Conservation (phyloP, 1,140 invertebrate species). For the Monochamus saltuarius region DNA sequence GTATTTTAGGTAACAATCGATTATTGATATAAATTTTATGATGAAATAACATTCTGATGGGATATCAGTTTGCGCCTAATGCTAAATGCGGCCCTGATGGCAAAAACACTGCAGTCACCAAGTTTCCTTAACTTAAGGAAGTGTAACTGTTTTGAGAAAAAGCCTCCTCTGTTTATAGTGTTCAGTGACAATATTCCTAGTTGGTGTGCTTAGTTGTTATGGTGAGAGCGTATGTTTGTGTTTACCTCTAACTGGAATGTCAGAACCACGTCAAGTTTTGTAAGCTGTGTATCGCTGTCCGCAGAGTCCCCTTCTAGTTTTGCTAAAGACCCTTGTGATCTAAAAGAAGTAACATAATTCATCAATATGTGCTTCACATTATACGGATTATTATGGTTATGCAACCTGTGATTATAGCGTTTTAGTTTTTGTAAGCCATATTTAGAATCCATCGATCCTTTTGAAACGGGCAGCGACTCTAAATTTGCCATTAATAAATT, state of each 20-base stretch:
- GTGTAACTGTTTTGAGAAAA: too few relatives aligned
- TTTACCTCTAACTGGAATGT: constrained; percentile 93
- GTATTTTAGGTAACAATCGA: too few relatives aligned
- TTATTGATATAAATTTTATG: too few relatives aligned
- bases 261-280: constrained; percentile 95
- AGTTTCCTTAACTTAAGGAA: too few relatives aligned
- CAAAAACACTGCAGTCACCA: too few relatives aligned
- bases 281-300: constrained; percentile 86
- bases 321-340: constrained; percentile 88
- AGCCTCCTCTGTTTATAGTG: too few relatives aligned
- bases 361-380: constrained; percentile 54
- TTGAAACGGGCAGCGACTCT: constrained; percentile 97
- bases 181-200: too few relatives aligned
- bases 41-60: too few relatives aligned
- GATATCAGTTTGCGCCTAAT: too few relatives aligned
- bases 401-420: constrained; percentile 92
- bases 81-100: too few relatives aligned
- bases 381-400: constrained; percentile 54
- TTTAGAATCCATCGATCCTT: constrained; percentile 95
- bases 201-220: too few relatives aligned
- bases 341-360: constrained; percentile 60
- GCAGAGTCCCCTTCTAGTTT: constrained; percentile 90
- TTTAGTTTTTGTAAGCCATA: constrained; percentile 92
- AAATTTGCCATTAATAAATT: constrained; percentile 98
- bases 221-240: constrained; percentile 34